Percentiles rank a stretch among this genome's conserved stretches.
phyloP scores from a whole-genome alignment of 2,888 invertebrate genomes.

The Lampropteryx suffumata region DNA sequence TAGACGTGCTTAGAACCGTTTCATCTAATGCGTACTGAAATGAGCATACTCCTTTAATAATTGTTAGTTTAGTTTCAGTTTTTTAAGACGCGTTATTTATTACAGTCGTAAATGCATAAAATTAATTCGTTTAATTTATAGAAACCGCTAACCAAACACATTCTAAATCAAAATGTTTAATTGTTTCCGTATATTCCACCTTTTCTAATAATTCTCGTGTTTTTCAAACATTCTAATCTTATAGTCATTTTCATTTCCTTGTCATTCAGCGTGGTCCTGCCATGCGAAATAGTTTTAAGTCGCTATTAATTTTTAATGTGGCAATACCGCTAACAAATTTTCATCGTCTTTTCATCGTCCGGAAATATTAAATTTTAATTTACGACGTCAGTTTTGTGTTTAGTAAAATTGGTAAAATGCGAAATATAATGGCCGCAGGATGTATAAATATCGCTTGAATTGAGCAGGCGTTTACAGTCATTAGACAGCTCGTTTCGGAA shows the following conservation, averaged over 20 bases:
- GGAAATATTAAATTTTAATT: conserved; percentile 80
- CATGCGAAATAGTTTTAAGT: conserved; percentile 79
- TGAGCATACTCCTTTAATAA: too few species aligned
- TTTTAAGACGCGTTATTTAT: too few species aligned
- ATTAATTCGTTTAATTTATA: conserved; percentile 29
- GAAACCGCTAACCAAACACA: conserved; percentile 23
- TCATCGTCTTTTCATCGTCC: conserved; percentile 65
- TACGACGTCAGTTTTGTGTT: conserved; percentile 72
- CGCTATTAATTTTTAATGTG: conserved; percentile 76
- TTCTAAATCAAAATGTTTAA: conserved; percentile 67
- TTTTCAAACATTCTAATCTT: conserved; percentile 74
- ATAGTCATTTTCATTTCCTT: conserved; percentile 74
- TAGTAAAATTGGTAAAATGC: conserved; percentile 75
- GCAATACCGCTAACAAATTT: conserved; percentile 69
- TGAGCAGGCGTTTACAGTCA: conserved; percentile 57
- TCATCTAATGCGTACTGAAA: too few species aligned
- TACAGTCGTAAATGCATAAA: neutral
- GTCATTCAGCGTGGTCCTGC: conserved; percentile 60
- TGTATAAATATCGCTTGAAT: conserved; percentile 72
- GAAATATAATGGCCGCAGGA: conserved; percentile 66
- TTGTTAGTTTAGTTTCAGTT: too few species aligned
- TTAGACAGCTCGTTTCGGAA: conserved; percentile 51
- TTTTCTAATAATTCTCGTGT: conserved; percentile 63
- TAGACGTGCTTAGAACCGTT: too few species aligned
- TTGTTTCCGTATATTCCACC: conserved; percentile 62